Conservation (phyloP, 2,113 vertebrate genomes). For the Heliornis fulica region DNA sequence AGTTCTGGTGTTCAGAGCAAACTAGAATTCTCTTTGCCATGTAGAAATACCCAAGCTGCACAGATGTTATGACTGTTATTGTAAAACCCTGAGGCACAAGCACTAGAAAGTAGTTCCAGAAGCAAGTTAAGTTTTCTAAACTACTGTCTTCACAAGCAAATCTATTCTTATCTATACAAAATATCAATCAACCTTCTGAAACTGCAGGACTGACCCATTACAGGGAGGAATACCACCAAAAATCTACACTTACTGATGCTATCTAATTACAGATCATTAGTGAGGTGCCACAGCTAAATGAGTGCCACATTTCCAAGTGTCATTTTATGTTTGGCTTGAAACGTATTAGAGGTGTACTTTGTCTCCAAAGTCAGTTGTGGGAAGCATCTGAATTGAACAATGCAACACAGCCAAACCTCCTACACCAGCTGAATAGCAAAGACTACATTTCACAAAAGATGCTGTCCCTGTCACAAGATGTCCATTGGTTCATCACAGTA, state of each 20-base stretch:
- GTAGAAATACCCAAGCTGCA: neutral
- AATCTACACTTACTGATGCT: neutral
- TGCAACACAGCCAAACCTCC: neutral
- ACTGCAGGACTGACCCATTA: neutral
- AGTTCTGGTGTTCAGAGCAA: neutral
- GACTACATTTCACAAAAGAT: neutral
- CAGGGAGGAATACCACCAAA: neutral
- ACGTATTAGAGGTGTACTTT: neutral
- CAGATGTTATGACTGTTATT: neutral
- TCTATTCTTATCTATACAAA: neutral
- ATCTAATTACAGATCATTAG: neutral
- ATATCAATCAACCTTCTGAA: neutral
- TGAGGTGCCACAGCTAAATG: neutral
- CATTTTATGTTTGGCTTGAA: neutral
- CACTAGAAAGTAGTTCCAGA: neutral
- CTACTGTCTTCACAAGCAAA: neutral
- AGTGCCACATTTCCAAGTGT: neutral
- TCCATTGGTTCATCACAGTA: neutral
- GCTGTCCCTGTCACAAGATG: neutral
- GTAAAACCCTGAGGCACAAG: neutral
- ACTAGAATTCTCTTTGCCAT: neutral
- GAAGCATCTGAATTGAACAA: neutral
- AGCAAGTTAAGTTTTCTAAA: neutral
- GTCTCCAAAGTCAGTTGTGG: neutral
- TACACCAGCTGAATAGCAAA: neutral